A percentile compares a stretch with the other conserved stretches of the same genome.
These are phyloP conservation scores for Ommatoiulus sabulosus DNA, from an alignment of 2,888 invertebrate species.

Conservation along the genomic window DNA sequence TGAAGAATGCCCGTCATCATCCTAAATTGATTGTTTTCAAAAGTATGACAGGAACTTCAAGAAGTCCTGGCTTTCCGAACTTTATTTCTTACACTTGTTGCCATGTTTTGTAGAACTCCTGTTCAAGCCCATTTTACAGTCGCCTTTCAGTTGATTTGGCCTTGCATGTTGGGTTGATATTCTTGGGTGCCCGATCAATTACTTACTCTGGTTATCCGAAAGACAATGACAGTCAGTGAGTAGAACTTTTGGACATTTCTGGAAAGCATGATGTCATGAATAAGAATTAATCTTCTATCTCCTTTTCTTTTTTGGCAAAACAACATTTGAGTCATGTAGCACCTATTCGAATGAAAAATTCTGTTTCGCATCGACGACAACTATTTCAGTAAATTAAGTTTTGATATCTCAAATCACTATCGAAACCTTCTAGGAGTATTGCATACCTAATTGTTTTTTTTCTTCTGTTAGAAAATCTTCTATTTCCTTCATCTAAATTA, in stretches of 20 bases:
- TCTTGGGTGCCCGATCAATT: background rate
- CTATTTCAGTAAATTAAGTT: no score
- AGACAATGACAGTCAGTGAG: background rate
- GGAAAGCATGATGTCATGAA: background rate
- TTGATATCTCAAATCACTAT: no score
- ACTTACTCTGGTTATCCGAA: background rate
- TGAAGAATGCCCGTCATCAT: no score
- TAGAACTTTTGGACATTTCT: background rate
- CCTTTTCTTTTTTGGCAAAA: no score
- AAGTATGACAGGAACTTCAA: background rate
- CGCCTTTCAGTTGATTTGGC: background rate
- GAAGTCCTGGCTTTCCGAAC: background rate
- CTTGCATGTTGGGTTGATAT: background rate
- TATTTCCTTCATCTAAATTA: no score
- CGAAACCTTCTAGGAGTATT: no score
- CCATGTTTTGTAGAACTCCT: background rate
- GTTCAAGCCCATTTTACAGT: background rate
- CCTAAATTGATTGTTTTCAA: no score
- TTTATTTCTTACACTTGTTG: background rate
- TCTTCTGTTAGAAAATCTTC: no score
- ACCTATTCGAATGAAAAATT: no score
- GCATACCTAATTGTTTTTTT: no score
- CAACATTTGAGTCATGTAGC: no score
- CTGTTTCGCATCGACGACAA: no score
- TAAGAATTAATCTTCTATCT: background rate